Conservation (phyloP, 2,113 vertebrate species). For the Macquaria ambigua region DNA sequence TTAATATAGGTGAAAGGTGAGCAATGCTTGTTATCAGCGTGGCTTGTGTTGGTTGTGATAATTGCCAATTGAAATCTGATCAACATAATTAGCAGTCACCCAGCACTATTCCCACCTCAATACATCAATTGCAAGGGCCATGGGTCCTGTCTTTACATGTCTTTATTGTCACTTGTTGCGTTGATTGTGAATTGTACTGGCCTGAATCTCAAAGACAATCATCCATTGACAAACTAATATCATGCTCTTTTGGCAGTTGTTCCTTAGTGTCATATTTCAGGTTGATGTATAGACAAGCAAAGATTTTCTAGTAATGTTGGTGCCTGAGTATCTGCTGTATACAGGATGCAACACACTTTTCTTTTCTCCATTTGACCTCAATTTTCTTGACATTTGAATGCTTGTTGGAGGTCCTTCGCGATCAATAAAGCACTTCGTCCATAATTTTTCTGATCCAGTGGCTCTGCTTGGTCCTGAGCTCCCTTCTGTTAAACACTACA, state of each 20-base stretch:
- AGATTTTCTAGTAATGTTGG: background rate
- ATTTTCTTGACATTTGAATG: conserved; percentile 68
- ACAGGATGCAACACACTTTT: background rate
- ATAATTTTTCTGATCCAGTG: conserved; percentile 32
- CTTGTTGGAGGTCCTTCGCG: conserved; percentile 23
- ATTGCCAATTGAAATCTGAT: conserved; percentile 32
- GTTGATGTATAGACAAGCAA: background rate
- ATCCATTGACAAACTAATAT: background rate
- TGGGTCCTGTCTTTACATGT: conserved; percentile 6
- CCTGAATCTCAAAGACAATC: conserved; percentile 3
- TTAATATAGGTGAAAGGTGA: conserved; percentile 28
- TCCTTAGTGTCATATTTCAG: background rate
- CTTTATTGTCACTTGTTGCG: background rate
- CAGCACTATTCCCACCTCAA: conserved; percentile 13
- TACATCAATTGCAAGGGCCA: conserved; percentile 22
- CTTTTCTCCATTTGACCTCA: conserved; percentile 37
- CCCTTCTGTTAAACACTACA: conserved; percentile 41
- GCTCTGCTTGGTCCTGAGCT: conserved; percentile 31
- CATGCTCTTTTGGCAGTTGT: background rate
- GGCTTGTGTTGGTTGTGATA: conserved; percentile 22
- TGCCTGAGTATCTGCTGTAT: background rate
- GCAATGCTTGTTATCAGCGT: conserved; percentile 1
- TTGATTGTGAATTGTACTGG: background rate
- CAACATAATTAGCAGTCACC: conserved; percentile 28
- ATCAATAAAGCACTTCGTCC: conserved; percentile 71